A percentile compares a stretch with the other conserved stretches of the same genome.
Evolutionary conservation across 2,797 vertebrate genomes (phyloP).

Genomic region (Mormyrus proboscirostris): DNA sequence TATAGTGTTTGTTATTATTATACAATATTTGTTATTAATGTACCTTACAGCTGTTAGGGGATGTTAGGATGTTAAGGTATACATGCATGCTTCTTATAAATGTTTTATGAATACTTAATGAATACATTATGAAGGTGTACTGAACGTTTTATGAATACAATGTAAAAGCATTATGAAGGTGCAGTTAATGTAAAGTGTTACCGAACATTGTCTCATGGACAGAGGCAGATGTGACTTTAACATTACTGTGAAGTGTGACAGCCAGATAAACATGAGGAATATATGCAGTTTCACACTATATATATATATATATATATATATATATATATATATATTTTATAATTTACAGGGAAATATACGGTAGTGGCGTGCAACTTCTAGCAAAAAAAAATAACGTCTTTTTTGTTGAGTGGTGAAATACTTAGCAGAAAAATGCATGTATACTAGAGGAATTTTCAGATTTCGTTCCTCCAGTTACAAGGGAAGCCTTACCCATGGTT

Average conservation of each 20-base stretch:
- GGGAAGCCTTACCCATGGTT: slow-evolving; percentile 17
- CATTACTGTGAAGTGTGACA: background rate
- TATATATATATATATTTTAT: too few relatives aligned
- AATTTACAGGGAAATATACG: background rate
- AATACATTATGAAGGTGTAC: background rate
- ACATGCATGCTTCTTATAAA: background rate
- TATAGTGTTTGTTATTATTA: background rate
- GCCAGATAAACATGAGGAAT: background rate
- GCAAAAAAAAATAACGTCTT: background rate
- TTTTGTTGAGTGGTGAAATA: background rate
- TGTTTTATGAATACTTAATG: background rate
- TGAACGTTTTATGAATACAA: background rate
- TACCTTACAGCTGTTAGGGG: background rate
- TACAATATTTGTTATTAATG: background rate
- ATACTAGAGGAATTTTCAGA: background rate
- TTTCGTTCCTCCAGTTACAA: background rate
- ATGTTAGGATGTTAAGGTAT: background rate
- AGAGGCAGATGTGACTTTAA: background rate
- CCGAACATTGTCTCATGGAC: background rate
- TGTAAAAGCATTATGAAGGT: background rate
- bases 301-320: too few relatives aligned
- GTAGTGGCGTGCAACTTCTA: background rate
- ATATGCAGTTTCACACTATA: background rate
- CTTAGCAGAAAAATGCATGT: background rate
- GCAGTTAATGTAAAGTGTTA: background rate